A percentile compares a stretch with the other conserved stretches of the same genome.
Evolutionary conservation across 2,113 vertebrate genomes (phyloP).

Genomic region (Microtus montanus): DNA sequence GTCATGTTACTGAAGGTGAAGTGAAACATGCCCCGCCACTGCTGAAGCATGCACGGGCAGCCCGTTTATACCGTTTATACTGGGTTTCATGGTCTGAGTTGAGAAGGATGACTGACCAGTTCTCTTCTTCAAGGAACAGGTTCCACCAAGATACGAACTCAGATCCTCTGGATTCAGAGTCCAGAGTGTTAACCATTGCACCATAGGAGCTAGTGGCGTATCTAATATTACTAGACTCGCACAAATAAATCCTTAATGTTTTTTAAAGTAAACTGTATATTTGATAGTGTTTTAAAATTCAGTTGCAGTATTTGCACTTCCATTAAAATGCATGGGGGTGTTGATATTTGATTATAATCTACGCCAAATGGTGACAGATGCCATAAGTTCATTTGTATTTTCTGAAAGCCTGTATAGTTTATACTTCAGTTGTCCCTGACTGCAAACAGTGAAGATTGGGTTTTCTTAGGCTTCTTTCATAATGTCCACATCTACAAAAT

Average conservation of each 20-base stretch:
- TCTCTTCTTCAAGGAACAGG: no score
- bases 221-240: slow-evolving; percentile 69
- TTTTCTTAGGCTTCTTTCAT: slow-evolving; percentile 23
- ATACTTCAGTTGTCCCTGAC: background rate
- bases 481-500: slow-evolving; percentile 40
- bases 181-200: no score
- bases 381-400: background rate
- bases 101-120: no score
- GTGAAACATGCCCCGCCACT: no score
- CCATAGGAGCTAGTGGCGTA: slow-evolving; percentile 14
- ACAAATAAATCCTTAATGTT: slow-evolving; percentile 82
- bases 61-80: no score
- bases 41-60: no score
- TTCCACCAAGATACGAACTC: no score
- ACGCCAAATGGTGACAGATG: background rate
- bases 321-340: background rate
- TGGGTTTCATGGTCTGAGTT: no score
- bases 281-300: slow-evolving; percentile 56
- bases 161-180: no score
- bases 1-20: slow-evolving; percentile 56
- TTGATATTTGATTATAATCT: slow-evolving; percentile 12
- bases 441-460: background rate
- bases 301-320: background rate
- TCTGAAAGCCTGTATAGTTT: background rate
- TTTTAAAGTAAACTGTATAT: background rate